Base-by-base conservation (phyloP, 2,113 vertebrate species). In the Steatornis caripensis region DNA sequence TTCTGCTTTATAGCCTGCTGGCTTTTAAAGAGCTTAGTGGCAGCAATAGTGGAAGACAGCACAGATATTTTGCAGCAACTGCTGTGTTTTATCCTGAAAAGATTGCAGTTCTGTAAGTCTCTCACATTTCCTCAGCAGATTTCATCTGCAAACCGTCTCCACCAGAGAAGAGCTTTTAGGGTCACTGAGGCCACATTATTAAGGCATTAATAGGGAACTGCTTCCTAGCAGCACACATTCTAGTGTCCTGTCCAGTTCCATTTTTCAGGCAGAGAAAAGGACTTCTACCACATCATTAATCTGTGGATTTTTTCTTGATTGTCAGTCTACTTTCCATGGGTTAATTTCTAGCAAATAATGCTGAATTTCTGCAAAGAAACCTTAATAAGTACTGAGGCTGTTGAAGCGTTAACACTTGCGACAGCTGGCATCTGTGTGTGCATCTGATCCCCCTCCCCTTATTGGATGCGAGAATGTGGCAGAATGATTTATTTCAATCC, bases 401-500 rank as follows among this genome's bases (percentile, higher is more conserved):
- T 13, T 83, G 54, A 87, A 71, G 37, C 2, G 0, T 49, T 91
- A 88, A 77, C 34, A 86, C 39, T 92, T 82, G 11, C 62, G 83
- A 89, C 48, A 84, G 80, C 55, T 90, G 86, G 72, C 86, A 87
- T 92, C 93, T 89, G 60, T 43, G n/a, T 22, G 34, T 19, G 43
- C 60, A 34, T 77, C 78, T 90, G 46, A 93, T 84, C 17, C 36
- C 46, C 30, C 54, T 75, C 39, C 55, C 48, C 54, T 77, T 70
- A 88, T 74, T 66, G 64, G 45, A 77, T 66, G 34, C 55, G 58
- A 93, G 78, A 88, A 79, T 66, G 34, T 46, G 22, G 69, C 77
- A 89, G 72, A 64, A 94, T 48, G 26, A 91, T 87, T 91, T 91
- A 94, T 71, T 82, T 89, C 80, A 94, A 51, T 68, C 48, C 32